These are phyloP conservation scores for Meta bourneti DNA, from an alignment of 2,888 invertebrate species.

Conservation along the genomic window DNA sequence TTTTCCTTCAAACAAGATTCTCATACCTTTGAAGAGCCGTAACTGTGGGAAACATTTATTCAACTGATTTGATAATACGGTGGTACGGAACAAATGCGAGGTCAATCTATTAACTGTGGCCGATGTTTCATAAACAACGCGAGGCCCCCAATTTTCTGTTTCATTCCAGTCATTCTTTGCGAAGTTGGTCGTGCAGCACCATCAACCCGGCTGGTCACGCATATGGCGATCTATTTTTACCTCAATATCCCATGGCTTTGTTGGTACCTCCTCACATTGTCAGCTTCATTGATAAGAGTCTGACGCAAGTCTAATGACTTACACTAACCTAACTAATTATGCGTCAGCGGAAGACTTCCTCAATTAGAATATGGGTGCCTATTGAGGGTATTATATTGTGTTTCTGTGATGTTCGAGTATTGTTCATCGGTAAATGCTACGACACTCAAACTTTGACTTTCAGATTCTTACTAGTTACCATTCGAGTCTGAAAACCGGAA, in stretches of 20 bases:
- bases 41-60: constrained; percentile 16
- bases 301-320: background rate
- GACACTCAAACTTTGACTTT: no score
- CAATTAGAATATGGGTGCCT: no score
- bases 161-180: constrained; percentile 4
- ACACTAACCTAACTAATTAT: no score
- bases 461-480: no score
- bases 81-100: constrained; percentile 31
- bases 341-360: no score
- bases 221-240: constrained; percentile 2
- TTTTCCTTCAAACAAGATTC: no score
- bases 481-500: no score
- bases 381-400: no score
- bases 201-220: constrained; percentile 14
- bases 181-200: constrained; percentile 13
- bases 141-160: background rate
- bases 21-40: background rate
- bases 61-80: background rate
- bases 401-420: no score
- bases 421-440: no score
- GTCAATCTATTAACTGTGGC: constrained; percentile 18
- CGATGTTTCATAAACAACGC: constrained; percentile 21
- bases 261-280: background rate
- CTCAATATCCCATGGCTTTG: background rate
- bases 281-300: background rate